These are phyloP conservation scores for Craterocephalus amniculus DNA, from an alignment of 2,797 vertebrate species.

Conservation along the genomic window DNA sequence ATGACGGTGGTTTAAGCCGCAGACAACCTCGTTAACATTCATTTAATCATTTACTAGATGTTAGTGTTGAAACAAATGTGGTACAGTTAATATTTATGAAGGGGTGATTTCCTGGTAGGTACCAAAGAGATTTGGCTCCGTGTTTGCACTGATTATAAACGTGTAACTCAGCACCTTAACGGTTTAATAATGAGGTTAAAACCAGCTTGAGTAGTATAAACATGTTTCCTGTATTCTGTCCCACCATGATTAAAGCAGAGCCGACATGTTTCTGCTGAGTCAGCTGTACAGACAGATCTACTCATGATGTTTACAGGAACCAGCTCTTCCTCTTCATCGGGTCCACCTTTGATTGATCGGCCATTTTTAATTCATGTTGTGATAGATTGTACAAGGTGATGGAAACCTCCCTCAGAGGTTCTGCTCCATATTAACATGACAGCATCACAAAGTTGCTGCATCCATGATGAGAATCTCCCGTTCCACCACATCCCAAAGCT, in stretches of 20 bases:
- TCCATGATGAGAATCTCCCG: too few species aligned
- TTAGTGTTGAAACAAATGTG: neutral
- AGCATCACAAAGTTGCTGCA: too few species aligned
- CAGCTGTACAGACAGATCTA: slow-evolving; percentile 7
- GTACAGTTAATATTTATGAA: slow-evolving; percentile 26
- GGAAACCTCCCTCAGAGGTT: too few species aligned
- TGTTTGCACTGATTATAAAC: slow-evolving; percentile 7
- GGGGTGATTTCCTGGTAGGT: neutral
- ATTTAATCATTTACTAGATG: neutral
- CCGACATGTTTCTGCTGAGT: neutral
- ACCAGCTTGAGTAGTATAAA: neutral
- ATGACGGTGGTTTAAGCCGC: neutral
- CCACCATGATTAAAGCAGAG: slow-evolving; percentile 2
- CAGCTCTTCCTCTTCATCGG: too few species aligned
- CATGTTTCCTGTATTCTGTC: neutral
- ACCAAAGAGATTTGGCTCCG: neutral
- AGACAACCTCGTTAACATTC: neutral
- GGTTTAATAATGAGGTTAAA: neutral
- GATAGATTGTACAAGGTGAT: too few species aligned
- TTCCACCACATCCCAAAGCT: too few species aligned
- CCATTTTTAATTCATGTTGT: too few species aligned
- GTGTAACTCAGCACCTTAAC: slow-evolving; percentile 17
- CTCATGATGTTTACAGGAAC: slow-evolving; percentile 48
- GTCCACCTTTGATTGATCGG: too few species aligned
- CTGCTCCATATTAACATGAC: too few species aligned